These are phyloP conservation scores for Ahaetulla prasina DNA, from an alignment of 2,113 vertebrate genomes.

Conservation along the genomic window DNA sequence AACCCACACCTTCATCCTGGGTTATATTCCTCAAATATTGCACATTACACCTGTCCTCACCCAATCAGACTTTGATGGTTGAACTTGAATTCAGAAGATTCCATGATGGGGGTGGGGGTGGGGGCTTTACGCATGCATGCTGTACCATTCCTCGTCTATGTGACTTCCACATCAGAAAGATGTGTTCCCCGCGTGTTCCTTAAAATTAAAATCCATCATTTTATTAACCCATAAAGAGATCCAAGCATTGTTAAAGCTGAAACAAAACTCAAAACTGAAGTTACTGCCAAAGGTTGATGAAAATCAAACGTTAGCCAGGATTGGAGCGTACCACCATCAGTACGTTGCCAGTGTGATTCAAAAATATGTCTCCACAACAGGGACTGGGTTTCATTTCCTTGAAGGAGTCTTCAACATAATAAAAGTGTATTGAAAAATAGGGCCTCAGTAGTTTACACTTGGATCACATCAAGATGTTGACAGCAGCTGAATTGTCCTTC, in stretches of 20 bases:
- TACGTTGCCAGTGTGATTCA: background rate
- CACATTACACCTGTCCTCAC: background rate
- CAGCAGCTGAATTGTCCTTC: background rate
- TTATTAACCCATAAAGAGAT: background rate
- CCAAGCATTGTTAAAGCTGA: background rate
- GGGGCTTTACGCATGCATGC: background rate
- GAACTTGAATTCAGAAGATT: background rate
- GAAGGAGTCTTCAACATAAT: background rate
- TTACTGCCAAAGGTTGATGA: background rate
- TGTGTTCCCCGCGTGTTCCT: background rate
- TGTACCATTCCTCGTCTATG: no score
- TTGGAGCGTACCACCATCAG: background rate
- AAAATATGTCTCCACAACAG: background rate
- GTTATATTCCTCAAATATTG: background rate
- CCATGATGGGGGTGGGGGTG: fast-evolving
- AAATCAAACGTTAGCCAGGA: background rate
- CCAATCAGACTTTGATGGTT: background rate
- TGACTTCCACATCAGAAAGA: background rate
- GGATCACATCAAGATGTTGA: background rate
- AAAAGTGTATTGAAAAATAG: background rate
- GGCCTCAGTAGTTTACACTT: background rate
- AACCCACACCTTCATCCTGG: background rate
- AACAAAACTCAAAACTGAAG: background rate
- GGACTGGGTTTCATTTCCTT: background rate
- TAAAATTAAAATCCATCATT: background rate